Base-by-base conservation (phyloP, 2,797 vertebrate species). In the Sebastes oblongus region DNA sequence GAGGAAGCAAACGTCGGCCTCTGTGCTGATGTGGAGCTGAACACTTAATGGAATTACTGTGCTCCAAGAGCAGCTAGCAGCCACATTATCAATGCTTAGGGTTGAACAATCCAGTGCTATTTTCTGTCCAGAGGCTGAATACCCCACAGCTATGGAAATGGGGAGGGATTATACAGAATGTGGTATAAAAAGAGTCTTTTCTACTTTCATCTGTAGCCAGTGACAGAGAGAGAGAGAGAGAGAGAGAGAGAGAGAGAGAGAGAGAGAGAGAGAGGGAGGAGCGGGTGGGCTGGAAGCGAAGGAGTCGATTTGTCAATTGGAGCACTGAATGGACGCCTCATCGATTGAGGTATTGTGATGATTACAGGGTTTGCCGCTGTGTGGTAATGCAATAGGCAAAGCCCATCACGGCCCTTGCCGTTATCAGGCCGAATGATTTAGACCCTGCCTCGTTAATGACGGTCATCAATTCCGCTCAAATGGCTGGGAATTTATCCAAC, bases 331-430 rank as follows among this genome's bases (percentile, higher is more conserved):
- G 82, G 86, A 91, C 30, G 73, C 83, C 78, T 89, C 84, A 93
- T 89, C 71, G 89, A 93, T 88, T 62, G 81, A 88, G 70, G 84
- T 85, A 82, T 84, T 85, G 81, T 83, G 86, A 90, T 84, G 87
- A 93, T 90, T 89, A 78, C 75, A 52, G 79, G 67, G 77, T 87
- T 73, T 20, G 69, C 79, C 66, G 88, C 83, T 71, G 81, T 77
- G 87, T 76, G 73, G 69, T 83, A 86, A 91, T 80, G 89, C 82
- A 87, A 82, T 76, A 66, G 86, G 85, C 66, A 71, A 81, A 79
- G 83, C 82, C 82, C 64, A 60, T 74, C 66, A 34, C 34, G 4
- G 82, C 75, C 69, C 4, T 22, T 60, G 39, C 59, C 22, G 20
- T 82, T 78, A 72, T 84, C 80, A 84, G 79, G 77, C 80, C 60